Evolutionary conservation across 2,888 invertebrate genomes (phyloP), one percentile per base, ranked within the genome.

Genomic region (Deroplatys truncata): DNA sequence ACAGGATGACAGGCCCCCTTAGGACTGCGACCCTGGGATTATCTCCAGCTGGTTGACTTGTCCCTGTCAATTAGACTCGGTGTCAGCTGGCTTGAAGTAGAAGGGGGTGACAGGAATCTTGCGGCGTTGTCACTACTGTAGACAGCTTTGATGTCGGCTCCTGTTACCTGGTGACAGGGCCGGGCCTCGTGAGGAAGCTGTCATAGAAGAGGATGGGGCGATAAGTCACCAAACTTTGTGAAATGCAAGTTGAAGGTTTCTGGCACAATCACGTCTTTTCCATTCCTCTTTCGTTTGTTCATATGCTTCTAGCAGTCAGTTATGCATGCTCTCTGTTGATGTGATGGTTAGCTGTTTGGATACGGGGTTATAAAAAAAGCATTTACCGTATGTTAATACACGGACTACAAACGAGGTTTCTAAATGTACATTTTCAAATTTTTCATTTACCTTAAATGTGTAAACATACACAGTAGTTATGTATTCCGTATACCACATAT

Each of bases 11-110:
- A 93, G 93, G 91, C 31, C 31, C 87, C 87, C 87, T 87, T 35
- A 83, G 87, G 31, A 35, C 92, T 87, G 88, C 88, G 91, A 88
- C 92, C 92, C 92, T 92, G 92, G 93, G 93, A 93, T 93, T 93
- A 93, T 93, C 93, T 93, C 92, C 93, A 93, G 92, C 92, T 93
- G 93, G 93, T 92, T 93, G 93, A 93, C 93, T 93, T 93, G 93
- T 93, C 93, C 92, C 92, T 93, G 93, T 93, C 93, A 93, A 93
- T 93, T 93, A 93, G 93, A 92, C 91, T 91, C 89, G 91, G 92
- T 92, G 91, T 91, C 91, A 91, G 91, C n/a, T n/a, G 72, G 56
- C 20, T 84, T 87, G 88, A 84, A 84, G 88, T 84, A 87, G 89
- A 84, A 49, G 82, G 31, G 88, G 88, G 85, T 88, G 88, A 86